Percentiles rank a stretch among this genome's conserved stretches.
Conservation (phyloP, 1,140 invertebrate genomes). For the Saccostrea glomerata region DNA sequence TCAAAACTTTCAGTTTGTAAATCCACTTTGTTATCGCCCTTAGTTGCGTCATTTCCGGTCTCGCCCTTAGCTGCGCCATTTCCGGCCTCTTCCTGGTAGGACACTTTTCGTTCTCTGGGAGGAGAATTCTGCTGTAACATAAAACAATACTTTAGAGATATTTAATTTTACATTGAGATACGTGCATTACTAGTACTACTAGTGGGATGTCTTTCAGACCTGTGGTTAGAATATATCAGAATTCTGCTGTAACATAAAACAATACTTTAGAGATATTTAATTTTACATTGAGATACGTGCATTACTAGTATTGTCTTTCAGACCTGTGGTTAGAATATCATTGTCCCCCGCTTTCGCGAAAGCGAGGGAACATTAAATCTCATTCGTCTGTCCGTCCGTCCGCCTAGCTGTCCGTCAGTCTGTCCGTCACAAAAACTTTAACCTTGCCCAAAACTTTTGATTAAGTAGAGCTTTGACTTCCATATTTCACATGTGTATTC, state of each 20-base stretch:
- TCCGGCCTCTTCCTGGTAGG: not conserved
- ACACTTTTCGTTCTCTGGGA: conserved; percentile 13
- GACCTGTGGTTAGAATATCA: not conserved
- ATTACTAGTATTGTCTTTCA: not conserved
- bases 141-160: not conserved
- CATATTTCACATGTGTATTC: too few relatives aligned
- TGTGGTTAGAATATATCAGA: not conserved
- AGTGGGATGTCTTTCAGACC: not conserved
- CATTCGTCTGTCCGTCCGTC: too few relatives aligned
- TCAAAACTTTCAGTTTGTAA: not conserved
- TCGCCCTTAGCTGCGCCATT: not conserved
- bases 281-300: not conserved
- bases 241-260: not conserved
- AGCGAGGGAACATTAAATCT: too few relatives aligned
- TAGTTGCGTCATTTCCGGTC: not conserved
- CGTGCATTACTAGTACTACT: too few relatives aligned
- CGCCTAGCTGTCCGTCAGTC: too few relatives aligned
- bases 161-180: not conserved
- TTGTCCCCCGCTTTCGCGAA: too few relatives aligned
- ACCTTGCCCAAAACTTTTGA: too few relatives aligned
- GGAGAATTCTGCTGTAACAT: not conserved
- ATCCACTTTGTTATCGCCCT: not conserved
- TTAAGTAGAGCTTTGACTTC: too few relatives aligned
- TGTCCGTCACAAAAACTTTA: too few relatives aligned
- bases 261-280: not conserved